Evolutionary conservation across 2,888 invertebrate species (phyloP), one percentile per base, ranked within the genome.

Genomic region (Athripsodes cinereus): DNA sequence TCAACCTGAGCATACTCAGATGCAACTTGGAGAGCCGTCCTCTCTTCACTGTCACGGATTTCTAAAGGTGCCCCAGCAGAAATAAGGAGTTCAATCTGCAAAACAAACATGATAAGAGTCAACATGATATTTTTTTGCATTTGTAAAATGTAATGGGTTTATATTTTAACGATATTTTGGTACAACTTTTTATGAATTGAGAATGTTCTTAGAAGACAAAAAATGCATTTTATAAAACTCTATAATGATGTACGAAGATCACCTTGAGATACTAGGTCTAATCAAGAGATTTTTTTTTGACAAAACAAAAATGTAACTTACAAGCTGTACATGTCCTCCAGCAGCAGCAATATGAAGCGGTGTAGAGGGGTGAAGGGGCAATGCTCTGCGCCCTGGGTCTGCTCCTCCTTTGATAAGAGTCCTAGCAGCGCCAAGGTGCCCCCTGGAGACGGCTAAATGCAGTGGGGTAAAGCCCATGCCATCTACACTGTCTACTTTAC

Each of bases 391-490:
- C 68, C 85, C 84, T 1, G 84, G 80, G 68, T 81, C 72, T 34
- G 81, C 80, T 10, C 84, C 82, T 56, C 80, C 76, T 58, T 74
- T 73, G 34, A 87, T 68, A 11, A 87, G 70, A 55, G 79, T 69
- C 54, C 76, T 74, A 0, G 81, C 80, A 59, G 87, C 79, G 60
- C 82, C 81, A 22, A 71, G 66, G 66, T 83, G 79, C 53, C 83
- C 83, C 63, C 76, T 78, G 40, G 76, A 73, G 1, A 82, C 81
- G 31, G 88, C 86, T 63, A 86, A 75, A 70, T 88, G 88, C 49
- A 90, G 72, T 0, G 88, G 82, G 19, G 85, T 86, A 53, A 84
- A 75, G 18, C 86, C 85, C 66, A 84, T 83, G 5, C 79, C 78
- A 64, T 86, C 85, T 26, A 81, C 79, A 34, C 84, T 75, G 72